Evolutionary conservation across 2,797 vertebrate species (phyloP).

Genomic region (Florisuga fusca): DNA sequence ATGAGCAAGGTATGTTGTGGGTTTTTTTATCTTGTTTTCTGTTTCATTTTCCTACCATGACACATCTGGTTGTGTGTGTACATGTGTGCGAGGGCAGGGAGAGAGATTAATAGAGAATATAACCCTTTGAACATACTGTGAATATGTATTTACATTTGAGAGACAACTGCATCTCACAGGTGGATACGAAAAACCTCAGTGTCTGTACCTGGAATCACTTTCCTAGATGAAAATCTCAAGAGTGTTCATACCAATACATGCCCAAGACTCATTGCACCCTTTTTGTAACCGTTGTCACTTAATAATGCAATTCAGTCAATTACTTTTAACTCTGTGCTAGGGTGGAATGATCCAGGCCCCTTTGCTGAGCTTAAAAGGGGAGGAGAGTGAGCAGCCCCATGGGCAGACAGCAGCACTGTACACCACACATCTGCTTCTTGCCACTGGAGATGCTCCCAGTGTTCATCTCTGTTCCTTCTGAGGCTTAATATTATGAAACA

Average conservation of each 20-base stretch:
- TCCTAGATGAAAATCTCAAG: neutral
- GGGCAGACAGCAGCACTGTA: accelerated
- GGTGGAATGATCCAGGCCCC: neutral
- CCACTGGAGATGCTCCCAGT: neutral
- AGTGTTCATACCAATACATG: neutral
- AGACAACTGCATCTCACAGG: accelerated
- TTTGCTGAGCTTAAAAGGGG: neutral
- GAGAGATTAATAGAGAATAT: neutral
- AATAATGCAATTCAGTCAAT: neutral
- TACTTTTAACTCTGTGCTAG: neutral
- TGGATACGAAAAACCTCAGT: neutral
- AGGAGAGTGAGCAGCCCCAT: neutral
- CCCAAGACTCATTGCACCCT: neutral
- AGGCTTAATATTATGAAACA: neutral
- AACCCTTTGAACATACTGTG: neutral
- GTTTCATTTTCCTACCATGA: neutral
- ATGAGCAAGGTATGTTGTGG: neutral
- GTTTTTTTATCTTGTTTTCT: neutral
- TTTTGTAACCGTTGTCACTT: neutral
- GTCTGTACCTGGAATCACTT: neutral
- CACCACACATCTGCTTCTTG: neutral
- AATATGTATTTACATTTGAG: neutral
- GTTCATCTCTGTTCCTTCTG: neutral
- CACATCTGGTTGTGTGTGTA: neutral
- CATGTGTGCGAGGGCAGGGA: neutral